phyloP scores from a whole-genome alignment of 2,888 invertebrate species.

The Argyresthia goedartella region DNA sequence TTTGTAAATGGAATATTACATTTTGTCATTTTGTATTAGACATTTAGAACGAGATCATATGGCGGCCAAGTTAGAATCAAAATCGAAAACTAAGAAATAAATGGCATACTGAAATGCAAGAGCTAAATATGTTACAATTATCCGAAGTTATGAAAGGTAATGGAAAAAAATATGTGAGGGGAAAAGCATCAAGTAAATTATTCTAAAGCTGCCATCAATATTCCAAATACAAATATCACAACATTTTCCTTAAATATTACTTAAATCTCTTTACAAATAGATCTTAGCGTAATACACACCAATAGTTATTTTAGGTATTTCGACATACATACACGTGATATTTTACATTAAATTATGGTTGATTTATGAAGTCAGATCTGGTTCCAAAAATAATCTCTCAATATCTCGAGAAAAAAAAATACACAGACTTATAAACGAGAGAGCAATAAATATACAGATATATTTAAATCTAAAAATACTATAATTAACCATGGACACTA shows the following conservation, averaged over 20 bases:
- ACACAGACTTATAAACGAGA: constrained; percentile 17
- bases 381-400: too few relatives aligned
- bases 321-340: constrained; percentile 28
- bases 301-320: constrained; percentile 46
- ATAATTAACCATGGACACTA: constrained; percentile 45
- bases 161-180: too few relatives aligned
- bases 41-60: neutral
- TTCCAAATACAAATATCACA: constrained; percentile 72
- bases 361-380: neutral
- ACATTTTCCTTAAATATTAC: constrained; percentile 59
- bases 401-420: neutral
- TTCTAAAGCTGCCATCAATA: constrained; percentile 31
- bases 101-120: too few relatives aligned
- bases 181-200: too few relatives aligned
- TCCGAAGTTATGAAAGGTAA: too few relatives aligned
- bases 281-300: constrained; percentile 31
- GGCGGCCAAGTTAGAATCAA: constrained; percentile 5
- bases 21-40: constrained; percentile 9
- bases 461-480: constrained; percentile 21
- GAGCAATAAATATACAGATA: constrained; percentile 31
- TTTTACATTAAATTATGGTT: constrained; percentile 36
- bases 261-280: constrained; percentile 60
- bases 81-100: neutral
- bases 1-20: constrained; percentile 67
- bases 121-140: too few relatives aligned